Conservation (phyloP, 1,140 invertebrate species). For the Caenorhabditis brenneri region DNA sequence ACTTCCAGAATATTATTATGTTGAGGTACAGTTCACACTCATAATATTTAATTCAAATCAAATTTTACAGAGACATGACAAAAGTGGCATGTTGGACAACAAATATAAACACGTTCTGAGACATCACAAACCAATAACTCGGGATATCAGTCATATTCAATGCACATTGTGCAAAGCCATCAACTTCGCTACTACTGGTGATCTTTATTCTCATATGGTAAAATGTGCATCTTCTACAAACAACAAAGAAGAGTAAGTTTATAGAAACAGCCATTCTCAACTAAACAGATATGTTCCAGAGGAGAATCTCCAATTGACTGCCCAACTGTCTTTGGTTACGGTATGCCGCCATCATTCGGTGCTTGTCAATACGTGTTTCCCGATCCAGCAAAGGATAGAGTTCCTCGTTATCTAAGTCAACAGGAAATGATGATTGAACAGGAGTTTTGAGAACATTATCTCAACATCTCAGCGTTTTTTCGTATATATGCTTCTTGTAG, state of each 20-base stretch:
- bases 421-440: neutral
- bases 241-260: neutral
- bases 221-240: neutral
- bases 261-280: neutral
- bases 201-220: conserved; percentile 6
- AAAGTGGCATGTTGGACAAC: neutral
- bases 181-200: neutral
- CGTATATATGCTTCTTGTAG: neutral
- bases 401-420: neutral
- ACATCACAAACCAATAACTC: neutral
- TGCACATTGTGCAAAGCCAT: neutral
- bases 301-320: neutral
- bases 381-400: neutral
- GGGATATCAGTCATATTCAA: conserved; percentile 5
- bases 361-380: conserved; percentile 15
- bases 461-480: neutral
- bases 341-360: neutral
- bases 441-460: neutral
- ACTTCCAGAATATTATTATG: neutral
- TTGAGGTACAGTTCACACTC: neutral
- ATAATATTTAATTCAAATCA: neutral
- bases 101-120: neutral
- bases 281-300: neutral
- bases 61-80: neutral
- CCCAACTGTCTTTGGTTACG: neutral